Evolutionary conservation across 2,113 vertebrate genomes (phyloP).

Genomic region (Notechis scutatus): DNA sequence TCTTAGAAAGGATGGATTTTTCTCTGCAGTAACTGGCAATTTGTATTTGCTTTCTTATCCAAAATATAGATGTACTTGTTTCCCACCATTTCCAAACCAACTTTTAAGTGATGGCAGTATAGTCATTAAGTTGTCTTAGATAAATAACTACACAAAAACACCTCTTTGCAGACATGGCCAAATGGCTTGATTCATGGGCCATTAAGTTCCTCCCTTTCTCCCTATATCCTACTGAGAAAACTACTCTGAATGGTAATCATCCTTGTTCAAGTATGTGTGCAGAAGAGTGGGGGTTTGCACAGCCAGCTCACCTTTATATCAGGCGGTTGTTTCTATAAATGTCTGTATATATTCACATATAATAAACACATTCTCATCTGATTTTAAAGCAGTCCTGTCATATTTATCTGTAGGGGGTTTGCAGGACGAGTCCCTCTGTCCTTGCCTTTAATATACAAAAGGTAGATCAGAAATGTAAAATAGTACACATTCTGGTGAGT

Average conservation of each 20-base stretch:
- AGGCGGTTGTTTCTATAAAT: neutral
- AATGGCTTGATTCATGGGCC: neutral
- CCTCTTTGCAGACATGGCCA: neutral
- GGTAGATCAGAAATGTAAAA: neutral
- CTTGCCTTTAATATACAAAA: neutral
- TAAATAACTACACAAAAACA: neutral
- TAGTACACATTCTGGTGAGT: neutral
- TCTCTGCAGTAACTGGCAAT: neutral
- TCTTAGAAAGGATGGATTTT: neutral
- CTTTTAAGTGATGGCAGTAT: neutral
- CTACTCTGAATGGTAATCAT: neutral
- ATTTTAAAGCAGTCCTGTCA: neutral
- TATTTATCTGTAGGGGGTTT: neutral
- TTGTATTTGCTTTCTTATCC: neutral
- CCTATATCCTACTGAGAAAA: neutral
- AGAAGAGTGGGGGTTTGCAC: neutral
- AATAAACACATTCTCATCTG: neutral
- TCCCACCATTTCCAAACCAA: neutral
- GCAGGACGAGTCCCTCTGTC: neutral
- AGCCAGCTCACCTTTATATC: neutral
- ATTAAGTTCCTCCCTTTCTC: conserved; percentile 4
- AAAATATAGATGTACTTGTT: neutral
- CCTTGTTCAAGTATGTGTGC: neutral
- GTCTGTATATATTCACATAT: neutral
- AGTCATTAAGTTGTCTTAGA: neutral